Evolutionary conservation across 2,797 vertebrate genomes (phyloP).

Genomic region (Acipenser oxyrinchus): DNA sequence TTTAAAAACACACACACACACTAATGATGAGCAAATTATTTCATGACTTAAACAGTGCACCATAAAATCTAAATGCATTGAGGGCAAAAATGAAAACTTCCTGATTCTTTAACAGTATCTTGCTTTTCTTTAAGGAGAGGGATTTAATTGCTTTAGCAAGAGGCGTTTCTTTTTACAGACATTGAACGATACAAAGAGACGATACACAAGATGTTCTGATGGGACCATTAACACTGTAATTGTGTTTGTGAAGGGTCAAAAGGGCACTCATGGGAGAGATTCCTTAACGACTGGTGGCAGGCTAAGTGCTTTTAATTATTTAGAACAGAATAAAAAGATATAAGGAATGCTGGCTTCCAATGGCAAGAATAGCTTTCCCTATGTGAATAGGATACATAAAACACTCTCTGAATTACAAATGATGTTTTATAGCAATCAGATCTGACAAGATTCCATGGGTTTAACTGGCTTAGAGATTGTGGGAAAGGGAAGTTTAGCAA

Average conservation of each 20-base stretch:
- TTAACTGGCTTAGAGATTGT: too few species aligned
- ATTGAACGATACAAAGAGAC: constrained; percentile 33
- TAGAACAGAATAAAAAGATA: constrained; percentile 22
- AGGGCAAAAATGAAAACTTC: background rate
- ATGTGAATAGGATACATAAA: constrained; percentile 35
- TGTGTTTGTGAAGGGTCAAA: constrained; percentile 32
- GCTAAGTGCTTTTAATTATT: constrained; percentile 42
- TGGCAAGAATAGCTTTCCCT: constrained; percentile 28
- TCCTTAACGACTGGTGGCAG: constrained; percentile 24
- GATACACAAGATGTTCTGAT: constrained; percentile 33
- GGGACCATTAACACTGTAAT: constrained; percentile 34
- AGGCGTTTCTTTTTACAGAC: constrained; percentile 33
- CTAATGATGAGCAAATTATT: too few species aligned
- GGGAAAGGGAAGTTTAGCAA: too few species aligned
- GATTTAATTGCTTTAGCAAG: constrained; percentile 50
- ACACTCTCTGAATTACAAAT: constrained; percentile 28
- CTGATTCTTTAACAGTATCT: constrained; percentile 35
- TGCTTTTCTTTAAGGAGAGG: constrained; percentile 43
- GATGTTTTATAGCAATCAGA: constrained; percentile 24
- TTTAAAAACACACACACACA: too few species aligned
- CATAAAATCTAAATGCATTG: background rate
- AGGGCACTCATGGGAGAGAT: constrained; percentile 29
- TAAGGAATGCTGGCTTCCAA: constrained; percentile 18
- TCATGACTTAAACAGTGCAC: background rate
- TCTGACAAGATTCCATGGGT: too few species aligned